Conservation (phyloP, 1,140 invertebrate genomes). For the Drosophila dunni region DNA sequence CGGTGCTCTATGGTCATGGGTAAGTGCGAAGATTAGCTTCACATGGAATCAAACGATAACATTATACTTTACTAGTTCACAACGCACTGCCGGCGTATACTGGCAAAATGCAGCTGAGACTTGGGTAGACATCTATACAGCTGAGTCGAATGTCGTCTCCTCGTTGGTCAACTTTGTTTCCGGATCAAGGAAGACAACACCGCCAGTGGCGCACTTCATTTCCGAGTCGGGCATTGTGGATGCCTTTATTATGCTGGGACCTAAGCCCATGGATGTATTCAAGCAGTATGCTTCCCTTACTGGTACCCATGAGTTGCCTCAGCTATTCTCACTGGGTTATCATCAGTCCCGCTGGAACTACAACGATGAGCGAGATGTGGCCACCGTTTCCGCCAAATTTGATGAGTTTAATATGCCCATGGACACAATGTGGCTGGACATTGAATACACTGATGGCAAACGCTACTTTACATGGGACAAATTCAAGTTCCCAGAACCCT, state of each 20-base stretch:
- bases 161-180: conserved; percentile 94
- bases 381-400: conserved; percentile 91
- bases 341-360: conserved; percentile 99
- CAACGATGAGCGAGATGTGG: conserved; percentile 98
- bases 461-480: conserved; percentile 99
- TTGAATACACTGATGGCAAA: conserved; percentile 99
- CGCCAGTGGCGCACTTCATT: conserved; percentile 89
- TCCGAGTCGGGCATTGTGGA: conserved; percentile 98
- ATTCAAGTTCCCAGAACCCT: conserved; percentile 94
- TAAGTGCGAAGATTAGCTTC: conserved; percentile 84
- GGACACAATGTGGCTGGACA: conserved; percentile 99
- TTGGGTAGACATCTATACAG: conserved; percentile 96
- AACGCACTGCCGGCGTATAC: conserved; percentile 94
- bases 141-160: conserved; percentile 91
- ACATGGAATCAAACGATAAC: not conserved
- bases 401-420: conserved; percentile 97
- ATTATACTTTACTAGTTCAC: conserved; percentile 85
- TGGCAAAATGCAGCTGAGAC: conserved; percentile 99
- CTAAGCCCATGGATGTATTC: conserved; percentile 93
- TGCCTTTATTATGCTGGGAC: conserved; percentile 96
- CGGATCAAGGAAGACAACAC: conserved; percentile 72
- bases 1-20: conserved; percentile 97
- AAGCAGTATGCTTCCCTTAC: conserved; percentile 95
- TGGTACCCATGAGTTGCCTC: conserved; percentile 94
- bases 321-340: conserved; percentile 90